A percentile compares a stretch with the other conserved stretches of the same genome.
Conservation (phyloP, 2,797 vertebrate species). For the Leptatherina wallacei region DNA sequence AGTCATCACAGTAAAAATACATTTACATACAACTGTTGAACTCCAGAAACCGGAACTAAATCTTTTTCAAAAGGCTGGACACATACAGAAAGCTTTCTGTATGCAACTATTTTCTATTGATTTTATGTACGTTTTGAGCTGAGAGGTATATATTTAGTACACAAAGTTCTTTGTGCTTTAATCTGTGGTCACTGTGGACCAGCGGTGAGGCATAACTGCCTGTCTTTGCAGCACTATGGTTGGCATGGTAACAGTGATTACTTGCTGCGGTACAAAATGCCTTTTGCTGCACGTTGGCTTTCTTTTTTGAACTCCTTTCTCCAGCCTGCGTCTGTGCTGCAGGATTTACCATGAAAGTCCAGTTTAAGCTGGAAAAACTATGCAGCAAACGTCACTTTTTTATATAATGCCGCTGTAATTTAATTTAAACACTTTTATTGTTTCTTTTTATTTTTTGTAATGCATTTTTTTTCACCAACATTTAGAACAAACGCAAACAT, state of each 20-base stretch:
- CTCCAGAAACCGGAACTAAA: constrained; percentile 3
- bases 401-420: background rate
- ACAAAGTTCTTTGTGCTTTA: background rate
- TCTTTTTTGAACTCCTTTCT: constrained; percentile 13
- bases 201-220: background rate
- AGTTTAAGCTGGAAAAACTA: background rate
- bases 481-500: no score
- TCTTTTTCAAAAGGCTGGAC: background rate
- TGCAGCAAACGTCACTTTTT: constrained; percentile 1
- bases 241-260: constrained; percentile 38
- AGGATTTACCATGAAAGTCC: constrained; percentile 54
- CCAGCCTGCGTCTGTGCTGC: constrained; percentile 46
- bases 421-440: background rate
- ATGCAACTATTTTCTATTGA: background rate
- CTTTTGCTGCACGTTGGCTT: constrained; percentile 17
- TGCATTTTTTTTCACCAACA: no score
- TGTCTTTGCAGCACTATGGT: constrained; percentile 24
- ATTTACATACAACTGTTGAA: constrained; percentile 6
- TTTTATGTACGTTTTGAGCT: constrained; percentile 2
- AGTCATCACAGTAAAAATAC: background rate
- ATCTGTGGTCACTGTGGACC: background rate
- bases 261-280: constrained; percentile 47
- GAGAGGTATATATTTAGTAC: background rate
- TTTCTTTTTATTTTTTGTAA: no score
- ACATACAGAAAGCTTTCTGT: background rate